Evolutionary conservation across 2,113 vertebrate species (phyloP).

Genomic region (Antennarius striatus): DNA sequence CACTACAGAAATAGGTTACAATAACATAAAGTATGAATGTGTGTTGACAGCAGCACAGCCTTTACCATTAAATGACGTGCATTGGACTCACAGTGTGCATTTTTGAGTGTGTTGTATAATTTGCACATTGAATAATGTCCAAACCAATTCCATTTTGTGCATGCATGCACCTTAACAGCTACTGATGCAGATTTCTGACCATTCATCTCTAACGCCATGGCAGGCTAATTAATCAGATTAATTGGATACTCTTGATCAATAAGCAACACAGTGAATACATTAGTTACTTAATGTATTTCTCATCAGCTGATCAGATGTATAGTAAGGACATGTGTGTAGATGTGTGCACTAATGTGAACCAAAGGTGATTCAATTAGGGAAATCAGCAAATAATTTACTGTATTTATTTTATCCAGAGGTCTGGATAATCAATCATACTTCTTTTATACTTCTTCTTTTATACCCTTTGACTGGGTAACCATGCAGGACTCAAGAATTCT

Average conservation of each 20-base stretch:
- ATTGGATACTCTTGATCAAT: conserved; percentile 60
- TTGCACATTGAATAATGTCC: conserved; percentile 19
- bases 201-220: conserved; percentile 15
- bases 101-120: not conserved
- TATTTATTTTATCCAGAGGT: not conserved
- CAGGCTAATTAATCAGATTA: conserved; percentile 55
- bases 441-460: no score
- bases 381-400: conserved; percentile 8
- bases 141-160: conserved; percentile 28
- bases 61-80: no score
- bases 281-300: conserved; percentile 43
- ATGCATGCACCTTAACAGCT: conserved; percentile 16
- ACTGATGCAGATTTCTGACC: conserved; percentile 28
- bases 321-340: not conserved
- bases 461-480: no score
- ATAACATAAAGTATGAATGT: no score
- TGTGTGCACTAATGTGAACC: conserved; percentile 10
- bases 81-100: no score
- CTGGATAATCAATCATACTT: no score
- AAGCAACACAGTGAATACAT: conserved; percentile 34
- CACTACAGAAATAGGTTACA: no score
- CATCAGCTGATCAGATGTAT: not conserved
- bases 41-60: no score
- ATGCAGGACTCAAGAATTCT: no score
- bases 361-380: not conserved